Conservation (phyloP, 2,888 invertebrate species). For the Leucoma salicis region DNA sequence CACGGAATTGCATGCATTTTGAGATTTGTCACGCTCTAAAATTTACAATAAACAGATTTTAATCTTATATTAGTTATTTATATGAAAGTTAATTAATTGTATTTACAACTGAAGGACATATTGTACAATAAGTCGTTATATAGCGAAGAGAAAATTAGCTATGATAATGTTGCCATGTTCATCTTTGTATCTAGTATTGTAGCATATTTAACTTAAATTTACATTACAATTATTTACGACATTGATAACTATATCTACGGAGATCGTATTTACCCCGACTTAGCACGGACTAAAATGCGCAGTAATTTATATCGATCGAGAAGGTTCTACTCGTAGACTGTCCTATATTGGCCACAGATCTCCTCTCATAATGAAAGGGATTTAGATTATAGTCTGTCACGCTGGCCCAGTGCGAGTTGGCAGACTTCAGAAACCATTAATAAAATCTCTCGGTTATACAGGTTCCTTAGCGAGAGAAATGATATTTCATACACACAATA, state of each 20-base stretch:
- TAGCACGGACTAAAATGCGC: background rate
- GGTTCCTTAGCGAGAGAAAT: too few species aligned
- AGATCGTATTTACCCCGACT: background rate
- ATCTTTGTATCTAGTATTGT: background rate
- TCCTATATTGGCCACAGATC: too few species aligned
- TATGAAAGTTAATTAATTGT: conserved; percentile 7
- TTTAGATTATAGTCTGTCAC: too few species aligned
- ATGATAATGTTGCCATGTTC: background rate
- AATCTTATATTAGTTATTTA: conserved; percentile 14
- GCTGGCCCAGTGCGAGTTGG: too few species aligned
- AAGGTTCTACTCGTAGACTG: too few species aligned
- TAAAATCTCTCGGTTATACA: too few species aligned
- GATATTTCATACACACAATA: too few species aligned
- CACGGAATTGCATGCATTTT: conserved; percentile 73
- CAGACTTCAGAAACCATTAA: too few species aligned
- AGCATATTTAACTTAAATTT: background rate
- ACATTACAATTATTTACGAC: background rate
- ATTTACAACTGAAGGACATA: conserved; percentile 24
- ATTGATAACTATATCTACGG: background rate
- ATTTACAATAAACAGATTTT: conserved; percentile 48
- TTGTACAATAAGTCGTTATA: conserved; percentile 7
- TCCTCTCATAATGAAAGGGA: too few species aligned
- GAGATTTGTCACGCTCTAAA: conserved; percentile 78
- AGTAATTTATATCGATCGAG: background rate
- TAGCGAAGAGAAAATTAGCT: conserved; percentile 13